phyloP scores from a whole-genome alignment of 2,797 vertebrate species.

The Labroides dimidiatus region DNA sequence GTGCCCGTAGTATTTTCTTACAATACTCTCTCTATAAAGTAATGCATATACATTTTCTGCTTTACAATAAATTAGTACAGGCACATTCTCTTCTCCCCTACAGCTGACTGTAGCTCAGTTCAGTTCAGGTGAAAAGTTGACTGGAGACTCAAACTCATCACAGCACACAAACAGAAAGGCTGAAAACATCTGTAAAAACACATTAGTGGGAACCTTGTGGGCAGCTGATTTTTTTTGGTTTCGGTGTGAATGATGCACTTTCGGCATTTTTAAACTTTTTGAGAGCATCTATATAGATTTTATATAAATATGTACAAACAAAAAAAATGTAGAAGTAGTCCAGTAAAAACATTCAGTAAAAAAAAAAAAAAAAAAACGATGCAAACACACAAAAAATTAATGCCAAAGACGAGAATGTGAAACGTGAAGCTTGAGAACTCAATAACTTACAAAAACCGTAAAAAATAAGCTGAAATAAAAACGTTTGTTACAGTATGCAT shows the following conservation, averaged over 20 bases:
- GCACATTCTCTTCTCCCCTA: constrained; percentile 80
- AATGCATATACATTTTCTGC: constrained; percentile 91
- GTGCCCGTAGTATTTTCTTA: constrained; percentile 87
- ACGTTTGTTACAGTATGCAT: constrained; percentile 78
- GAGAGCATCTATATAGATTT: constrained; percentile 81
- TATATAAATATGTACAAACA: constrained; percentile 88
- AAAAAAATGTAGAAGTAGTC: constrained; percentile 68
- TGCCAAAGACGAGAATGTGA: constrained; percentile 76
- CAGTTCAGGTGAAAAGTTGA: constrained; percentile 48
- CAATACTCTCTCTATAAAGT: constrained; percentile 91
- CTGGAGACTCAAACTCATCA: constrained; percentile 52
- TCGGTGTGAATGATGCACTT: constrained; percentile 89
- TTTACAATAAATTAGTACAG: constrained; percentile 95
- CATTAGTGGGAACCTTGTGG: constrained; percentile 74
- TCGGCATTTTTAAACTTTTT: constrained; percentile 78
- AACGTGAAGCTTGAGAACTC: constrained; percentile 74
- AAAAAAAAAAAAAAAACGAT: constrained; percentile 66
- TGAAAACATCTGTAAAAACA: constrained; percentile 24
- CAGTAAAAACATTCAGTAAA: constrained; percentile 80
- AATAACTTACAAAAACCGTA: constrained; percentile 84
- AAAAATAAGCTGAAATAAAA: constrained; percentile 68
- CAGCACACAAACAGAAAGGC: constrained; percentile 56
- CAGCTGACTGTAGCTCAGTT: constrained; percentile 68
- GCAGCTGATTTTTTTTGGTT: constrained; percentile 90
- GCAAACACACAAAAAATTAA: constrained; percentile 71